phyloP scores from a whole-genome alignment of 2,888 invertebrate species.

The Mythimna ferrago region DNA sequence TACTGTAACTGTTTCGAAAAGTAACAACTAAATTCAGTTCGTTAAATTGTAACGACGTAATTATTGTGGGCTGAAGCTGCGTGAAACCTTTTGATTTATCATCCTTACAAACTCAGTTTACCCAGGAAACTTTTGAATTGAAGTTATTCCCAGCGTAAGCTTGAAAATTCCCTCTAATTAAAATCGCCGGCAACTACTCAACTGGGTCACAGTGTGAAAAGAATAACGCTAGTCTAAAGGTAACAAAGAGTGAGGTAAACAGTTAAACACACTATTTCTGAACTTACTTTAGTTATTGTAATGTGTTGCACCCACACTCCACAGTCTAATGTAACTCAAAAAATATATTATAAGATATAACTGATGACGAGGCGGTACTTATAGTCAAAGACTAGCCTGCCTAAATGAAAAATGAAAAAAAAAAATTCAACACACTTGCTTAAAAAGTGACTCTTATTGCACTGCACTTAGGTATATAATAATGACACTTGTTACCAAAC shows the following conservation, averaged over 20 bases:
- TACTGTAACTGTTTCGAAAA: conserved; percentile 14
- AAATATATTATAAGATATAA: no score
- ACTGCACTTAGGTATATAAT: no score
- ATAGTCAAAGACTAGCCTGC: no score
- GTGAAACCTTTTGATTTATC: conserved; percentile 41
- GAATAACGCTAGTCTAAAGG: conserved; percentile 22
- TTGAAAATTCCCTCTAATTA: conserved; percentile 67
- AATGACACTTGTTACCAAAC: no score
- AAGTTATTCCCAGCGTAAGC: conserved; percentile 56
- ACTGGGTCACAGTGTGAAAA: conserved; percentile 52
- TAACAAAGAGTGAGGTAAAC: conserved; percentile 35
- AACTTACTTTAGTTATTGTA: background rate
- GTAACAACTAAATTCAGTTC: conserved; percentile 8
- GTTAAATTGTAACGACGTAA: conserved; percentile 32
- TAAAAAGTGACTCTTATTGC: no score
- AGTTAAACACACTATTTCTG: background rate
- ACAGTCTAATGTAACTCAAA: no score
- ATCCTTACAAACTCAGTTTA: conserved; percentile 51
- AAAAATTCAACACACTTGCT: no score
- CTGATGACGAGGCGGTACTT: no score
- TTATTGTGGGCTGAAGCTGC: conserved; percentile 36
- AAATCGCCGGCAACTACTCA: conserved; percentile 52
- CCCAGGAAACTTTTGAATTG: conserved; percentile 56
- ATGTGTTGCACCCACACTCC: no score
- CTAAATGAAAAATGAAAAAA: no score